A percentile compares a stretch with the other conserved stretches of the same genome.
Evolutionary conservation across 1,140 invertebrate species (phyloP).

Genomic region (Dermatophagoides farinae): DNA sequence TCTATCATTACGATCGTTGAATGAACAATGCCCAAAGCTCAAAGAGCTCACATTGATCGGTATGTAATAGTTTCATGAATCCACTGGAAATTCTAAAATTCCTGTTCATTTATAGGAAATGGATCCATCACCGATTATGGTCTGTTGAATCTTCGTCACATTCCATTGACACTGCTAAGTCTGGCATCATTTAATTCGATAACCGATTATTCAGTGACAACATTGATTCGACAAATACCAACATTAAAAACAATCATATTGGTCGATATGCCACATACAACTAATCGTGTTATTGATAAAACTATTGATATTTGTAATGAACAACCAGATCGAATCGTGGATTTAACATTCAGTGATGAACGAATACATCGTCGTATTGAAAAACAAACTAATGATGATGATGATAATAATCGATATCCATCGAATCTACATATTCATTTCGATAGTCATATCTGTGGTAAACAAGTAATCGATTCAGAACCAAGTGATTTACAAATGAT

Average conservation of each 20-base stretch:
- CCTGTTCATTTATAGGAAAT: conserved; percentile 4
- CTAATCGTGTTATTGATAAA: background rate
- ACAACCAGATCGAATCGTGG: background rate
- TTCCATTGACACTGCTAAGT: conserved; percentile 1
- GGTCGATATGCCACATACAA: conserved; percentile 7
- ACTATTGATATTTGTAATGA: background rate
- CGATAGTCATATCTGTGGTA: conserved; percentile 1
- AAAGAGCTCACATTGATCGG: conserved; percentile 2
- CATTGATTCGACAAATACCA: background rate
- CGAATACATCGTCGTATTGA: background rate
- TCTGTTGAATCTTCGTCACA: background rate
- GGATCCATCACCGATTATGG: conserved; percentile 2
- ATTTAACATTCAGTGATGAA: background rate
- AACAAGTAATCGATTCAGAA: background rate
- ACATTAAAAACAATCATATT: background rate
- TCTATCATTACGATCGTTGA: background rate
- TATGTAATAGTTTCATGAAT: background rate
- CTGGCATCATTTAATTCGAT: conserved; percentile 1
- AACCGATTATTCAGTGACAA: conserved; percentile 4
- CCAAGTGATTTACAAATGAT: conserved; percentile 9
- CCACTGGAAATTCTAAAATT: background rate
- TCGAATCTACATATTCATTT: background rate
- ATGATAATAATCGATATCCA: background rate
- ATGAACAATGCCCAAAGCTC: background rate
- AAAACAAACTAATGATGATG: background rate